These are phyloP conservation scores for Ptychodera flava DNA, from an alignment of 35 echinoderm and acorn worm genomes.

Conservation along the genomic window DNA sequence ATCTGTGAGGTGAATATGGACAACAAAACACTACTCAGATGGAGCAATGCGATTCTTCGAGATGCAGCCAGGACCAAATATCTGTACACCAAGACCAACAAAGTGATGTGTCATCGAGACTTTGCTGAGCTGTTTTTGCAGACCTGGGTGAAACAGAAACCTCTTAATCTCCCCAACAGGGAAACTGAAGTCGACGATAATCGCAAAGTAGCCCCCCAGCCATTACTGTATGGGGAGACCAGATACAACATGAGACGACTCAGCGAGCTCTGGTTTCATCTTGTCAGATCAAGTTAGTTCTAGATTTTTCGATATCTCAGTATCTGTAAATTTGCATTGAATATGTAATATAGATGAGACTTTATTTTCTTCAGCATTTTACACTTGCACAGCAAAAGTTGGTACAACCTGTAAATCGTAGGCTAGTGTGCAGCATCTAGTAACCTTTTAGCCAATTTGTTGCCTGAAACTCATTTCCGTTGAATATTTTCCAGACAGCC, in stretches of 20 bases:
- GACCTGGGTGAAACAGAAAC: slow-evolving; percentile 52
- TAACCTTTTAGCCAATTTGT: too few species aligned
- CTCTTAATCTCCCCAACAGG: not conserved
- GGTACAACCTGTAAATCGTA: too few species aligned
- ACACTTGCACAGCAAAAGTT: too few species aligned
- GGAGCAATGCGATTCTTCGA: slow-evolving; percentile 54
- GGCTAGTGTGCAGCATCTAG: too few species aligned
- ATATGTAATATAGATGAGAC: too few species aligned
- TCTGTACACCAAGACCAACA: slow-evolving; percentile 32
- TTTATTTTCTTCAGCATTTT: too few species aligned
- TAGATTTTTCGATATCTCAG: too few species aligned
- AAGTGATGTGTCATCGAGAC: slow-evolving; percentile 35
- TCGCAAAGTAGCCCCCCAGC: slow-evolving; percentile 72
- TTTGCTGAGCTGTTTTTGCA: slow-evolving; percentile 58
- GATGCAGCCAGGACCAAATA: slow-evolving; percentile 60
- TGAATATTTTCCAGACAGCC: too few species aligned
- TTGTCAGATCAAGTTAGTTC: slow-evolving; percentile 67
- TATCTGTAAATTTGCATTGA: too few species aligned
- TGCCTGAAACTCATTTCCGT: too few species aligned
- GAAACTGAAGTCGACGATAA: slow-evolving; percentile 5
- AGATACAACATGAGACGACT: slow-evolving; percentile 78
- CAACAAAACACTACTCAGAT: slow-evolving; percentile 71
- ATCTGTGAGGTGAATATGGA: slow-evolving; percentile 57
- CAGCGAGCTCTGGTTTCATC: slow-evolving; percentile 90
- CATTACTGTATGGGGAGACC: slow-evolving; percentile 79